phyloP scores from a whole-genome alignment of 2,113 vertebrate species.

The Clarias batrachus region DNA sequence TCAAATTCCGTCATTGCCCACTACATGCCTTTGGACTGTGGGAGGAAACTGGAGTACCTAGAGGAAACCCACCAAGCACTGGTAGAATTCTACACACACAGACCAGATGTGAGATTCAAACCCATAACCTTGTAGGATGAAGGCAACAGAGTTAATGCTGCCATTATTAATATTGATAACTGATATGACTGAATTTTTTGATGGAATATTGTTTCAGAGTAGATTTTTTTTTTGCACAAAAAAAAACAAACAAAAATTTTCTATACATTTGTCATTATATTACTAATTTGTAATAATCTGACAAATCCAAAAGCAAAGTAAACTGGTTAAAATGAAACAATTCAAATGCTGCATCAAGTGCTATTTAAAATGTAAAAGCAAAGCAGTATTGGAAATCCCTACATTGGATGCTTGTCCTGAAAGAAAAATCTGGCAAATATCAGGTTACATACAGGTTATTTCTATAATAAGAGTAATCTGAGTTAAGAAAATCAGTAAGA shows the following conservation, averaged over 20 bases:
- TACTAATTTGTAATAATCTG: not conserved
- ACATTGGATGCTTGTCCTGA: not conserved
- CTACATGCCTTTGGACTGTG: no score
- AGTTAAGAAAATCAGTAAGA: not conserved
- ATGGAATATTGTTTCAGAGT: not conserved
- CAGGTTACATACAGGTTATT: not conserved
- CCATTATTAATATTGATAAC: no score
- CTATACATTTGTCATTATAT: not conserved
- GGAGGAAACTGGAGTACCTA: no score
- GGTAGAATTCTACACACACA: no score
- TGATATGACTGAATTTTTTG: no score
- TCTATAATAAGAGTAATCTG: not conserved
- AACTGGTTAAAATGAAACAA: not conserved
- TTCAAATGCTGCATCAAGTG: not conserved
- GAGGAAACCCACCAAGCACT: no score
- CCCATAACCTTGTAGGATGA: no score
- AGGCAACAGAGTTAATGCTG: no score
- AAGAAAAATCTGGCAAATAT: not conserved
- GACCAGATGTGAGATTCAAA: no score
- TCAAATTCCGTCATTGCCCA: no score
- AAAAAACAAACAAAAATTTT: not conserved
- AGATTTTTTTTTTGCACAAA: not conserved
- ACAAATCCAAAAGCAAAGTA: not conserved
- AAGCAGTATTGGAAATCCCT: not conserved
- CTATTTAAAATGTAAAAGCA: not conserved